Evolutionary conservation across 2,797 vertebrate species (phyloP).

Genomic region (Melanotaenia nigrans): DNA sequence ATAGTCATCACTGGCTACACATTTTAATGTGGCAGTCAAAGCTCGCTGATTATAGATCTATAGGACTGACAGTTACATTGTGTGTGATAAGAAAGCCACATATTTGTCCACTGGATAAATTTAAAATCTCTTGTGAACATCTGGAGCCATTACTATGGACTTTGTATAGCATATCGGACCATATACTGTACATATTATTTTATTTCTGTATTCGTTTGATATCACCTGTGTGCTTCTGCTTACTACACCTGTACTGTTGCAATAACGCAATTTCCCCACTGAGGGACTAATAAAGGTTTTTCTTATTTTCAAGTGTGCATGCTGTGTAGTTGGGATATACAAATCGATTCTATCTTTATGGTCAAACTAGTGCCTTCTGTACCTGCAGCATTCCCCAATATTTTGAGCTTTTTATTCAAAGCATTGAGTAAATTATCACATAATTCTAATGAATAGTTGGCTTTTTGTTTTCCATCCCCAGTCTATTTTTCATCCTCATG

Average conservation of each 20-base stretch:
- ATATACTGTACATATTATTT: no score
- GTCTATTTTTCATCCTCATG: neutral
- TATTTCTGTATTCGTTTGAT: no score
- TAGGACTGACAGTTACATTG: neutral
- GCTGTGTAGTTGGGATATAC: no score
- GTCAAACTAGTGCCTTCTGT: neutral
- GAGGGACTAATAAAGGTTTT: no score
- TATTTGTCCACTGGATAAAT: neutral
- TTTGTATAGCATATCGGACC: no score
- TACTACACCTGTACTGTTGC: no score
- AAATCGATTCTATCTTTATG: neutral
- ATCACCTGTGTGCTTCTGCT: no score
- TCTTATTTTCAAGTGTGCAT: no score
- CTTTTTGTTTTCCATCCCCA: neutral
- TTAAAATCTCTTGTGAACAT: neutral
- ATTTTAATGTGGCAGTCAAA: neutral
- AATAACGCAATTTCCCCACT: no score
- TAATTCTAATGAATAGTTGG: neutral
- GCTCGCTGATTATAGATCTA: neutral
- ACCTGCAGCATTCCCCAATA: neutral
- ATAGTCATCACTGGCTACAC: neutral
- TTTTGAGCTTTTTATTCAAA: neutral
- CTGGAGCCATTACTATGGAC: neutral
- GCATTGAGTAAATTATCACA: neutral
- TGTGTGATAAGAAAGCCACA: neutral